These are phyloP conservation scores for Melipona bicolor DNA, from an alignment of 2,888 invertebrate species.

Conservation along the genomic window DNA sequence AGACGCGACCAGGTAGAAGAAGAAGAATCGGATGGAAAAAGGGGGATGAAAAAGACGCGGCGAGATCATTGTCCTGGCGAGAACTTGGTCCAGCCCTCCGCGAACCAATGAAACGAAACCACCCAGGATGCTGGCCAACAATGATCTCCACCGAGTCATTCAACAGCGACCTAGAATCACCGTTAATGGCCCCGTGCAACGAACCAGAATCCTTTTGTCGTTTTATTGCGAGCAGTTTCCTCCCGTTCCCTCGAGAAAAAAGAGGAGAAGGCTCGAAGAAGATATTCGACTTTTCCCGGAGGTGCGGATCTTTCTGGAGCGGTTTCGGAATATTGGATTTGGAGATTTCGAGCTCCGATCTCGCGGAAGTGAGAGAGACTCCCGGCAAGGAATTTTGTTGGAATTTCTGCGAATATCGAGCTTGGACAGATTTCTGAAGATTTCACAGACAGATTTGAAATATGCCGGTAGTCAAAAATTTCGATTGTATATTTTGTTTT, in stretches of 20 bases:
- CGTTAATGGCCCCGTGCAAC: conserved; percentile 62
- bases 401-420: background rate
- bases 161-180: conserved; percentile 56
- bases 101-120: conserved; percentile 54
- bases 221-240: conserved; percentile 47
- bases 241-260: conserved; percentile 8
- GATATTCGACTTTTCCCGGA: conserved; percentile 35
- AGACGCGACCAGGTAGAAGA: conserved; percentile 36
- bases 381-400: background rate
- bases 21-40: conserved; percentile 12
- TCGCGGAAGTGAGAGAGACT: background rate
- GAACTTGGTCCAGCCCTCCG: conserved; percentile 58
- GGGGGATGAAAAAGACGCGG: conserved; percentile 47
- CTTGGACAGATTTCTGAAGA: background rate
- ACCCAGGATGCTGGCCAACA: conserved; percentile 67
- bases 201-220: conserved; percentile 58
- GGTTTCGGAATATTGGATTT: background rate
- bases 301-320: conserved; percentile 25
- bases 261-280: background rate
- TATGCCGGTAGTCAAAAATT: background rate
- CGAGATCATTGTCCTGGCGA: conserved; percentile 60
- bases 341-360: background rate
- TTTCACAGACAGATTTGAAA: background rate
- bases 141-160: conserved; percentile 65
- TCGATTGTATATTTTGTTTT: too few relatives aligned